Evolutionary conservation across 2,888 invertebrate species (phyloP), one percentile per base, ranked within the genome.

Genomic region (Apocheima hispidaria): DNA sequence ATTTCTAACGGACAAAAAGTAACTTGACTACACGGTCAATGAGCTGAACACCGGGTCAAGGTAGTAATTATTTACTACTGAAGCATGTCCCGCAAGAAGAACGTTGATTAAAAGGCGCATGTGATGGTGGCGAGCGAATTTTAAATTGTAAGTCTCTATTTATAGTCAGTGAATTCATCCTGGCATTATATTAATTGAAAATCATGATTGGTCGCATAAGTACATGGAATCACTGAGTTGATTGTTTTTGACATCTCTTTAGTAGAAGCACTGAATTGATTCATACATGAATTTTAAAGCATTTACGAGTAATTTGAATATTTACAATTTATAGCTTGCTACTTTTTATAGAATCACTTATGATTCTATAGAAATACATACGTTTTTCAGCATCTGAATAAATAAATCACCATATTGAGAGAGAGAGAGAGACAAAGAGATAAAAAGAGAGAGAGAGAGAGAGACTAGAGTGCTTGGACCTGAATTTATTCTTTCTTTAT

Each of bases 21-120:
- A 53, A 43, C 59, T 68, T 40, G 10, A 30, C 60, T 50, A 49
- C 49, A 43, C 59, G 65, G 70, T 69, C 70, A 69, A 56, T 65
- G 64, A 60, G 68, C 64, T 63, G 57, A 70, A 58, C 63, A 55
- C 55, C 57, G 33, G 72, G 73, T 71, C 73, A 71, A 65, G 71
- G 71, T 48, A 52, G 60, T 55, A 36, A 49, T 54, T 59, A 60
- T 53, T 73, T 74, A 51, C 55, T 51, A 43, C 60, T 60, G 50
- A 60, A 60, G 60, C 55, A 54, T 54, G 54, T 54, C 60, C 20
- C 44, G 55, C 38, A 53, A 67, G 53, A 60, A 53, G 55, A 38
- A 26, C 43, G 50, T 57, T 65, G 40, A 68, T 63, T 65, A 53
- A 36, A 12, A 49, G 35, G 51, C 55, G 40, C 57, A 62, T 52